Evolutionary conservation across 37 sponge, comb jelly and placozoan genomes (phyloP), one percentile per base, ranked within the genome.

Genomic region (Geodia barretti): DNA sequence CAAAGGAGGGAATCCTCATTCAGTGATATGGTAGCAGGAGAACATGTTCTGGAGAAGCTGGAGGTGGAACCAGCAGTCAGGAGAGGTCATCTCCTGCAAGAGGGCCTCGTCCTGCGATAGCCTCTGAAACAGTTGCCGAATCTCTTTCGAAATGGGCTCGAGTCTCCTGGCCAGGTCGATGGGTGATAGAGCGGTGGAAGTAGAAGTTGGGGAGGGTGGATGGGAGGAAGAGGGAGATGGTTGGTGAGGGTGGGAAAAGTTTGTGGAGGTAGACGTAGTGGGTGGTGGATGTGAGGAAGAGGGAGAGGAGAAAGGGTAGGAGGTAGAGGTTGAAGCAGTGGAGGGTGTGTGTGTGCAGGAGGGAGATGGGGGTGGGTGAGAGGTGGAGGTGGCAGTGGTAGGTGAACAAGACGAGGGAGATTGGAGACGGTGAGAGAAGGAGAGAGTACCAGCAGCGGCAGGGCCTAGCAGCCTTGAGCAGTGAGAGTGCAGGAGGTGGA

Each of bases 31-130:
- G n/a, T n/a, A n/a, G n/a, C 54, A 47, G 54, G 7, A 17, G 54
- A 47, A 47, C 54, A 47, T 47, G 11, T 14, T 7, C 14, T 47
- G 11, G 29, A 79, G 79, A n/a, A 79, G 54, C 32, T 79, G 47
- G 25, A 79, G 47, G 69, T 79, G 33, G 47, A 42, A 40, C 79
- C 79, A 79, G 54, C 37, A 64, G 28, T 43, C 19, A 31, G 79
- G 79, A n/a, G 35, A 14, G 20, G 78, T 79, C 47, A 79, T 2
- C 39, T 79, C 79, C 1, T 25, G 21, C 28, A 23, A 41, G 40
- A 41, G 3, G 2, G n/a, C 30, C 2, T 37, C 41, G 47, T 79
- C 67, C 20, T 39, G 11, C 26, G 47, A 39, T 11, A 79, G 68
- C 29, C 79, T 66, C 33, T 67, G 8, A 1, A 19, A 29, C 14